Percentiles rank a stretch among this genome's conserved stretches.
phyloP scores from a whole-genome alignment of 2,888 invertebrate species.

The Trachelus stipa region DNA sequence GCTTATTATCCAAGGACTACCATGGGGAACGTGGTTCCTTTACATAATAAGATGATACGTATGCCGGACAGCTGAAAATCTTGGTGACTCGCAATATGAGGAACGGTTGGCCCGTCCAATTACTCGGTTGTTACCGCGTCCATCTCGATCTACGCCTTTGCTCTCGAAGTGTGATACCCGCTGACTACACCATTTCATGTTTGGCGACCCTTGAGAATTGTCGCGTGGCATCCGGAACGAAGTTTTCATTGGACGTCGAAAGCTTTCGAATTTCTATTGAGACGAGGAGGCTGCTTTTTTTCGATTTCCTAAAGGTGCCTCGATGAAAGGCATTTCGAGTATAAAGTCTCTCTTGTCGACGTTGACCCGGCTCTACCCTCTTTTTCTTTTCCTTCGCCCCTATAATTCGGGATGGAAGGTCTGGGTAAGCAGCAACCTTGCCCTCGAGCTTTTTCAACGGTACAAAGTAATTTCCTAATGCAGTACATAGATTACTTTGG shows the following conservation, averaged over 20 bases:
- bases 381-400: not conserved
- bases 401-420: not conserved
- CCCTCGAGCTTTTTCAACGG: not conserved
- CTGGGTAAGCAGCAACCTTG: not conserved
- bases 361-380: not conserved
- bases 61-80: constrained; percentile 17
- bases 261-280: not conserved
- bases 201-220: not conserved
- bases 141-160: not conserved
- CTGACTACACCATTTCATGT: not conserved
- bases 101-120: not conserved
- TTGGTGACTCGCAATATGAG: not conserved
- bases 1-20: not conserved
- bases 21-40: constrained; percentile 4
- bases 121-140: not conserved
- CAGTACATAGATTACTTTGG: not conserved
- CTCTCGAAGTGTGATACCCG: not conserved
- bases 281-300: not conserved
- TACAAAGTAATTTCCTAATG: not conserved
- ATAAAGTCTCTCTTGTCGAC: not conserved
- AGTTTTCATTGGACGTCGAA: not conserved
- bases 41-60: constrained; percentile 21
- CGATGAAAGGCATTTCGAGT: not conserved
- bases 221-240: not conserved
- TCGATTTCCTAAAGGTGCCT: not conserved